Conservation (phyloP, 2,113 vertebrate genomes). For the Chascanopsetta lugubris region DNA sequence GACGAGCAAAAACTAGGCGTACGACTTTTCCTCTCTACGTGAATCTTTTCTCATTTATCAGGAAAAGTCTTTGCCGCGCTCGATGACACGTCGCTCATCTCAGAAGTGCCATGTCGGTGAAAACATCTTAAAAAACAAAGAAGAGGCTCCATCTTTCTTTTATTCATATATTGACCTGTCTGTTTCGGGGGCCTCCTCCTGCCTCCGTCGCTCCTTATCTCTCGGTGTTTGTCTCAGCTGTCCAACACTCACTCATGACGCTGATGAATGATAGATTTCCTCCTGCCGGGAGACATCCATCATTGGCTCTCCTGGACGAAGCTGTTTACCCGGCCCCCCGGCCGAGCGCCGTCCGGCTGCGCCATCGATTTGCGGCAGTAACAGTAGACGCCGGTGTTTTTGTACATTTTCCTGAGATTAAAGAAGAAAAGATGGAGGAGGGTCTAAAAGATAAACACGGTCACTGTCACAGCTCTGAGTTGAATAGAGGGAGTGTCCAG, state of each 20-base stretch:
- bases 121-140: constrained; percentile 21
- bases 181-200: constrained; percentile 12
- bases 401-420: constrained; percentile 36
- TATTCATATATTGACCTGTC: background rate
- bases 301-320: constrained; percentile 51
- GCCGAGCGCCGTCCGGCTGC: background rate
- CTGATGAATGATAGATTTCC: constrained; percentile 67
- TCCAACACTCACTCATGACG: constrained; percentile 25
- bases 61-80: too few relatives aligned
- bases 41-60: too few relatives aligned
- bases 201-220: constrained; percentile 34
- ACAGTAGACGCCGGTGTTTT: constrained; percentile 20
- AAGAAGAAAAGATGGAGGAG: constrained; percentile 19
- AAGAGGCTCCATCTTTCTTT: constrained; percentile 4
- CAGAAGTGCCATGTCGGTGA: background rate
- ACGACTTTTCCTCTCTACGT: too few relatives aligned
- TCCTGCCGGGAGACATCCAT: constrained; percentile 58
- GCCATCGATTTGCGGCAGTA: constrained; percentile 40
- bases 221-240: constrained; percentile 44
- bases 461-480: constrained; percentile 38
- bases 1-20: too few relatives aligned
- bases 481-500: constrained; percentile 6
- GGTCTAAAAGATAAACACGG: constrained; percentile 25
- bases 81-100: too few relatives aligned
- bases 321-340: constrained; percentile 42